These are phyloP conservation scores for Chaenocephalus aceratus DNA, from an alignment of 2,113 vertebrate genomes.

Conservation along the genomic window DNA sequence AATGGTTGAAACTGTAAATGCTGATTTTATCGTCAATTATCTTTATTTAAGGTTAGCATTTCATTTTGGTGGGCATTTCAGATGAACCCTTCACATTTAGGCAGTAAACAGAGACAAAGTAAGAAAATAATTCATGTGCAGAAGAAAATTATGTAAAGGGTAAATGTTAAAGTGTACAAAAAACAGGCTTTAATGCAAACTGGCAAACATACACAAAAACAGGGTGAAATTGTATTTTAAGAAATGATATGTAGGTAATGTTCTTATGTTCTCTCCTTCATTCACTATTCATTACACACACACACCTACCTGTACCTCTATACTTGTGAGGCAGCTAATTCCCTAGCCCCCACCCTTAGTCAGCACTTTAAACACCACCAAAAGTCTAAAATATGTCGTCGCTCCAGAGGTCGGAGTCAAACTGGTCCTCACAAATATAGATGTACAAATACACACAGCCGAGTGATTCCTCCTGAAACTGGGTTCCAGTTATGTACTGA, in stretches of 20 bases:
- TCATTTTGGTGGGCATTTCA: not conserved
- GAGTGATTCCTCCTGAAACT: not conserved
- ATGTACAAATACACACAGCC: not conserved
- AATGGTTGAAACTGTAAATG: not conserved
- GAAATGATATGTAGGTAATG: not conserved
- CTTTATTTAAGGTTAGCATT: not conserved
- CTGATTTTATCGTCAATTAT: not conserved
- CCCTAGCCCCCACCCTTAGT: not conserved
- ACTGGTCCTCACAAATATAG: not conserved
- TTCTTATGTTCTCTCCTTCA: not conserved
- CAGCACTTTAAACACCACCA: not conserved
- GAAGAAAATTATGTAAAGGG: not conserved
- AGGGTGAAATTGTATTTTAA: not conserved
- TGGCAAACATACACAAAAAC: not conserved
- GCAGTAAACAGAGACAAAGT: slow-evolving; percentile 1
- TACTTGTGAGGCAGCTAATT: not conserved
- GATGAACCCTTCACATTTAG: slow-evolving; percentile 14
- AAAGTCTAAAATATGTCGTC: not conserved
- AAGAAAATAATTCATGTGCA: not conserved
- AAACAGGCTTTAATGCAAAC: slow-evolving; percentile 13
- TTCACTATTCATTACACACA: no score
- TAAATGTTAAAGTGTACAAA: slow-evolving; percentile 6
- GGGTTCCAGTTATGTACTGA: not conserved
- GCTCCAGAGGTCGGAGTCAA: not conserved
- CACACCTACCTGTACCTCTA: no score